A percentile compares a stretch with the other conserved stretches of the same genome.
These are phyloP conservation scores for Zhengitettix transpicula DNA, from an alignment of 2,888 invertebrate species.

Conservation along the genomic window DNA sequence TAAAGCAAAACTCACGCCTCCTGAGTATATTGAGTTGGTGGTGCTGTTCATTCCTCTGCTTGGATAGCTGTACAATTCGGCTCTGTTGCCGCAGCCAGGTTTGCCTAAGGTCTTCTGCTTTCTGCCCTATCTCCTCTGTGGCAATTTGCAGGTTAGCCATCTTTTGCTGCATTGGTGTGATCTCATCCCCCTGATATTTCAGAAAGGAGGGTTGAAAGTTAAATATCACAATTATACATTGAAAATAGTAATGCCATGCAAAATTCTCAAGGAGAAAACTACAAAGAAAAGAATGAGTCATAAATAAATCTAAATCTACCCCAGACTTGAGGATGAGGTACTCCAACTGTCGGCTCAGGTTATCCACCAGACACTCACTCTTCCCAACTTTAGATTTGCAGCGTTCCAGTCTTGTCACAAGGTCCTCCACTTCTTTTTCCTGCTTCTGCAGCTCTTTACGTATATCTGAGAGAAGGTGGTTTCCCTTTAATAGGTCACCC, in stretches of 20 bases:
- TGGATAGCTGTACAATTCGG: conserved; percentile 47
- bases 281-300: conserved; percentile 1
- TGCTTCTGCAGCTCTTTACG: conserved; percentile 14
- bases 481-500: conserved; percentile 25
- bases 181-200: conserved; percentile 20
- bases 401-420: conserved; percentile 29
- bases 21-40: conserved; percentile 50
- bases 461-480: conserved; percentile 13
- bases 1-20: conserved; percentile 38
- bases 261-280: conserved; percentile 5
- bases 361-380: conserved; percentile 32
- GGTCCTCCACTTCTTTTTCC: conserved; percentile 27
- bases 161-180: conserved; percentile 40
- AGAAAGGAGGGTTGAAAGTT: too few relatives aligned
- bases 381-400: conserved; percentile 28
- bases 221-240: too few relatives aligned
- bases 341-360: conserved; percentile 34
- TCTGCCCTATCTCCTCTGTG: conserved; percentile 40
- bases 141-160: conserved; percentile 45
- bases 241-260: too few relatives aligned
- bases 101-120: conserved; percentile 46
- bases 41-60: conserved; percentile 48
- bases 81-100: conserved; percentile 65
- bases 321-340: conserved; percentile 30
- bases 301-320: conserved; percentile 17